Evolutionary conservation across 2,888 invertebrate genomes (phyloP).

Genomic region (Cryptocheilus praepositus): DNA sequence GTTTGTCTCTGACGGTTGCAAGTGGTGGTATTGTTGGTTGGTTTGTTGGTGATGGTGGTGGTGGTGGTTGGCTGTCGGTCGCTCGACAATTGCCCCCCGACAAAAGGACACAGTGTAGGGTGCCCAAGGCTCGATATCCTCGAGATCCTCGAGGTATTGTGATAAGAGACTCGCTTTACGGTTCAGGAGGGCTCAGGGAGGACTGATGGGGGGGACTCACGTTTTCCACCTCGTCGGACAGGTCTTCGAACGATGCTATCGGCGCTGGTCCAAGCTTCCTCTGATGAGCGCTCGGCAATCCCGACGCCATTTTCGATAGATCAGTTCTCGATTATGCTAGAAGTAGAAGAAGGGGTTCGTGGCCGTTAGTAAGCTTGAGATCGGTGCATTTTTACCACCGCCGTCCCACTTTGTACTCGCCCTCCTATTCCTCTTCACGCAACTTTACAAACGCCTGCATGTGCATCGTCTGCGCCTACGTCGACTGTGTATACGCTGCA

Average conservation of each 20-base stretch:
- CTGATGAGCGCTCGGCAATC: constrained; percentile 76
- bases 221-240: constrained; percentile 86
- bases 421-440: too few species aligned
- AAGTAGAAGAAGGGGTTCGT: constrained; percentile 28
- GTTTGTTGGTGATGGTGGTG: too few species aligned
- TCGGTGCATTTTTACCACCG: too few species aligned
- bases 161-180: constrained; percentile 6
- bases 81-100: constrained; percentile 1
- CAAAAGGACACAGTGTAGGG: too few species aligned
- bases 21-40: constrained; percentile 22
- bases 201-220: constrained; percentile 64
- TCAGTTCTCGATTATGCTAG: constrained; percentile 49
- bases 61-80: too few species aligned
- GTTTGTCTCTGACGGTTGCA: constrained; percentile 47
- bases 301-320: constrained; percentile 65
- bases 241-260: constrained; percentile 95
- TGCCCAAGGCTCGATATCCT: constrained; percentile 9
- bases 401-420: too few species aligned
- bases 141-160: constrained; percentile 29
- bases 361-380: not conserved
- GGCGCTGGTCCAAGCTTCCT: constrained; percentile 94
- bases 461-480: too few species aligned
- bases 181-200: constrained; percentile 35
- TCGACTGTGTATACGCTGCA: too few species aligned
- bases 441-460: too few species aligned